Base-by-base conservation (phyloP, 2,113 vertebrate species). In the Caracal caracal region DNA sequence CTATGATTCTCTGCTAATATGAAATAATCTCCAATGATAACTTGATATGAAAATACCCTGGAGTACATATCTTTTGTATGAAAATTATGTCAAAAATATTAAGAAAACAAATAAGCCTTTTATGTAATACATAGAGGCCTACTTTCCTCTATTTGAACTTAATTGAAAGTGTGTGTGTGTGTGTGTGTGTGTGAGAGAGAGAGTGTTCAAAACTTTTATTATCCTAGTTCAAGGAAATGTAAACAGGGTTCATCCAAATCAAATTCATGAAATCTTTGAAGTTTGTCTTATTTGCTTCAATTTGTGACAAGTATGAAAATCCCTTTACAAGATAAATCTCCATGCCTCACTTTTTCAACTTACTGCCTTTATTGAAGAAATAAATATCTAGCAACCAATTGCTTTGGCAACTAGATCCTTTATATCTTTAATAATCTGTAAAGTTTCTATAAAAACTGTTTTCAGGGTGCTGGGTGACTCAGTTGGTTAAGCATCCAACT, bases 41-140 rank as follows among this genome's bases (percentile, higher is more conserved):
- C 51, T 76, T 73, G 7, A 90, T 47, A n/a, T 56, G 15, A 7
- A 89, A 71, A 90, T 79, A 0, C 12, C 15, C 24, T 49, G 8
- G 5, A 73, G 16, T 49, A 51, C 24, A 43, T 40, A 30, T 87
- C 11, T 88, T 93, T 82, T 95, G 6, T 68, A 94, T 95, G 78
- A 85, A 85, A 86, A 71, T 73, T 43, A 75, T 82, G 6, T 59
- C n/a, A 84, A 1, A n/a, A 65, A 49, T 75, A 81, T 76, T 80
- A 4, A 65, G 94, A 76, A 89, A 82, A 37, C 6, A 85, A 95
- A 96, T 19, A 96, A 76, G 26, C 19, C 35, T 5, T 93, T 84
- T 28, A 84, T 2, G 33, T 59, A 80, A 93, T 49, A 49, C 22
- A 59, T 70, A 83, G 88, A 83, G 68, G 6, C 16, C 28, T 24